Conservation (phyloP, 2,113 vertebrate genomes). For the Psittacula cyanocephala region DNA sequence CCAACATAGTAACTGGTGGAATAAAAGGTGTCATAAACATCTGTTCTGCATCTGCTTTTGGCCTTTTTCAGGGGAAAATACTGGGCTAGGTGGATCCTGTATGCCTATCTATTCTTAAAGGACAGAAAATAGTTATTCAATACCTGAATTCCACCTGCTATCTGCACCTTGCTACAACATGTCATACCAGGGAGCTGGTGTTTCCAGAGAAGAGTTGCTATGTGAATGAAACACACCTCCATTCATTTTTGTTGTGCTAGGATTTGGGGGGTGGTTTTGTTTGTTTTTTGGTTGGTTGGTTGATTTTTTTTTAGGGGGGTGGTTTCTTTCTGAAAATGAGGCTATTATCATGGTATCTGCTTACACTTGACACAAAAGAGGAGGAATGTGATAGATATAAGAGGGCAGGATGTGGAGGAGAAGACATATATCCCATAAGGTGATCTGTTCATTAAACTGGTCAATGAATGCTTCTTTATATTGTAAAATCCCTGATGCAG, state of each 20-base stretch:
- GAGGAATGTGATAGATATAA: not conserved
- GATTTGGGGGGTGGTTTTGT: not conserved
- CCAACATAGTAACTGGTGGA: not conserved
- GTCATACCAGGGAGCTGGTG: not conserved
- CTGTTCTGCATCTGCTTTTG: not conserved
- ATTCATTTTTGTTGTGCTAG: not conserved
- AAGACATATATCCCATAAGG: not conserved
- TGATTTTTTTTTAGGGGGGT: not conserved
- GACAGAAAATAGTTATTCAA: not conserved
- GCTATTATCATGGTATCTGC: not conserved
- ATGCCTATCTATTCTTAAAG: not conserved
- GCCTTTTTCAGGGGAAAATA: not conserved
- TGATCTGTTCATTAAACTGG: not conserved
- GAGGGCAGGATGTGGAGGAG: not conserved
- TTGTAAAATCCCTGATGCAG: not conserved
- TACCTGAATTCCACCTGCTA: not conserved
- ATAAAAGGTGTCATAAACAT: not conserved
- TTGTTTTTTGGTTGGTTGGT: not conserved
- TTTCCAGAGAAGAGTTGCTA: not conserved
- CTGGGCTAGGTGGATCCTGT: not conserved
- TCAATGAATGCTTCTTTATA: not conserved
- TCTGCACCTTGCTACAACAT: not conserved
- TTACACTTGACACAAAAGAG: not conserved
- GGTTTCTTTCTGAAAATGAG: not conserved
- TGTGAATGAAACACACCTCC: not conserved